Base-by-base conservation (phyloP, 2,888 invertebrate species). In the Creontiades dilutus region DNA sequence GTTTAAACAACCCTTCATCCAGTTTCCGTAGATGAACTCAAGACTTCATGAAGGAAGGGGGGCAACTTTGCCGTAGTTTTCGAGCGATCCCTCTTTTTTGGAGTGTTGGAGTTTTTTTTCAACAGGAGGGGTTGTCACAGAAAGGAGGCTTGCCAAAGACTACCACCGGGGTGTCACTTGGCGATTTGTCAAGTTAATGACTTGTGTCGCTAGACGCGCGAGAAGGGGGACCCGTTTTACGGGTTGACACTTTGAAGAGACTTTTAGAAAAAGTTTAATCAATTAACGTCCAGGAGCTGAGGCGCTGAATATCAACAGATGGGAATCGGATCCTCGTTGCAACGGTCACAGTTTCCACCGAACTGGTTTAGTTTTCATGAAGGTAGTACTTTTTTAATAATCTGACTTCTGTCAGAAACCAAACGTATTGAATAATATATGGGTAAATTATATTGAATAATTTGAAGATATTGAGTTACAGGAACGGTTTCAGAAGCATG, bases 151-250 rank as follows among this genome's bases (percentile, higher is more conserved):
- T 19, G 27, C 28, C 82, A 27, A 80, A 68, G 48, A 28, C 55
- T 82, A 61, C 57, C 86, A 86, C 86, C 86, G 86, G 86, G 86
- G 86, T 86, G 86, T 86, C 86, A 76, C 86, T 19, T 12, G 46
- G 86, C 86, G 68, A 86, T 86, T 86, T 86, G 86, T 86, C 86
- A 86, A 86, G 86, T 86, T 86, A 86, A 86, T 86, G 86, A 86
- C 86, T 4, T 68, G 48, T 86, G 86, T 86, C 75, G 47, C 68
- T 23, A 19, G 27, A 68, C 23, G 27, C 11, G n/a, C 14, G n/a
- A n/a, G 16, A n/a, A 23, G 23, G 85, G 61, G 85, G 86, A 48
- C n/a, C 27, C 37, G 47, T 46, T 48, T 68, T 86, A 75, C 86
- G 68, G 46, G 86, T 68, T 75, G 86, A 86, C 86, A 86, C 86